Evolutionary conservation across 2,888 invertebrate species (phyloP), one percentile per base, ranked within the genome.

Genomic region (Sphaeridia pumilis): DNA sequence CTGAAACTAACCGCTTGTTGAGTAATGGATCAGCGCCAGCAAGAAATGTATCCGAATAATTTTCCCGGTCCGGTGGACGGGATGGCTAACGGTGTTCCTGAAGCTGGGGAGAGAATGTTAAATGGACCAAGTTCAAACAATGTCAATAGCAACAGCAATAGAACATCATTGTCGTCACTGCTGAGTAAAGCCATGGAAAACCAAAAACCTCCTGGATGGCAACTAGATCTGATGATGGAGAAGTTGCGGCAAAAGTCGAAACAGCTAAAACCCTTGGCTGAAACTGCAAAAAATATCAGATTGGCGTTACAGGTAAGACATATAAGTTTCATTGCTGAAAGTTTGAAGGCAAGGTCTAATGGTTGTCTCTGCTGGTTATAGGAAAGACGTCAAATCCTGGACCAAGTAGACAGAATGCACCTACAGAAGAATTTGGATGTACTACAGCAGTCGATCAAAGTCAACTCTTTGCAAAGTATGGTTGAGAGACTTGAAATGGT

Each of bases 391-490:
- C 88, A 87, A 73, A 83, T 86, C 3, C 76, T 89, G 49, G 93
- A 94, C 67, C 82, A 81, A 65, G 79, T 82, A 35, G 92, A 92
- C 69, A 82, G 87, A 67, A 78, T 80, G 66, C 86, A 87, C 66
- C 76, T 93, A 56, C 90, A 92, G 70, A 85, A 86, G 72, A 90
- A 89, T 70, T 74, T 94, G 59, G 93, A 94, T 69, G 86, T 86
- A 54, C 75, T 94, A 64, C 93, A 93, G 68, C 87, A 90, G 71
- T 89, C 88, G 57, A 92, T 94, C 62, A 90, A 89, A 78, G 88
- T 93, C 2, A 87, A 84, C 55, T 88, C 88, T 1, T 74, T 90
- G 46, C 88, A 90, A 69, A 88, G 89, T 42, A 83, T 94, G 74
- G 84, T 93, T 28, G 93, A 94, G 69, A 78, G 93, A 57, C 74